Percentiles rank a stretch among this genome's conserved stretches.
Evolutionary conservation across 2,888 invertebrate genomes (phyloP).

Genomic region (Noctuana brunneofusca): DNA sequence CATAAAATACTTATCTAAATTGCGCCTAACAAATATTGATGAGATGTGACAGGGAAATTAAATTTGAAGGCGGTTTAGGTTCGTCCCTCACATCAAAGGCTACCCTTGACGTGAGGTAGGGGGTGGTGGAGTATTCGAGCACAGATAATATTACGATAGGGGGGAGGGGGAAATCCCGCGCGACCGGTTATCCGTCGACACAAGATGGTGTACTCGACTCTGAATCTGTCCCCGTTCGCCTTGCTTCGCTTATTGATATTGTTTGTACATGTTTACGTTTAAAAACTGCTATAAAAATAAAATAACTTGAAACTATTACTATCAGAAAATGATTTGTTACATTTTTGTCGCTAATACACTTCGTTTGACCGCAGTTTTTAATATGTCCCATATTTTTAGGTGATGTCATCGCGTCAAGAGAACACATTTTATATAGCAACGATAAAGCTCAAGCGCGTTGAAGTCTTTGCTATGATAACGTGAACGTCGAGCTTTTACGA

Average conservation of each 20-base stretch:
- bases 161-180: constrained; percentile 23
- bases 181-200: constrained; percentile 53
- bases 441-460: constrained; percentile 63
- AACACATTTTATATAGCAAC: constrained; percentile 38
- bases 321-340: neutral
- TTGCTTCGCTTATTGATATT: constrained; percentile 46
- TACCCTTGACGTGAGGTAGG: constrained; percentile 12
- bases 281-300: constrained; percentile 4
- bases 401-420: constrained; percentile 37
- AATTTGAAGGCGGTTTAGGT: constrained; percentile 10
- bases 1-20: neutral
- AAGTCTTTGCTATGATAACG: constrained; percentile 67
- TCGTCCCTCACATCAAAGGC: constrained; percentile 13
- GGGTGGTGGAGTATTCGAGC: constrained; percentile 48
- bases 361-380: constrained; percentile 8
- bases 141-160: constrained; percentile 43
- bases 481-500: constrained; percentile 40
- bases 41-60: constrained; percentile 5
- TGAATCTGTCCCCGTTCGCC: constrained; percentile 62
- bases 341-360: neutral
- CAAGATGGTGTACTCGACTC: constrained; percentile 54
- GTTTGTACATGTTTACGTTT: constrained; percentile 20
- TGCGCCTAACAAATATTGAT: neutral
- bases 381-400: constrained; percentile 36
- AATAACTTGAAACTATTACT: neutral